Evolutionary conservation across 2,797 vertebrate genomes (phyloP).

Genomic region (Neosilurus mollespiculum): DNA sequence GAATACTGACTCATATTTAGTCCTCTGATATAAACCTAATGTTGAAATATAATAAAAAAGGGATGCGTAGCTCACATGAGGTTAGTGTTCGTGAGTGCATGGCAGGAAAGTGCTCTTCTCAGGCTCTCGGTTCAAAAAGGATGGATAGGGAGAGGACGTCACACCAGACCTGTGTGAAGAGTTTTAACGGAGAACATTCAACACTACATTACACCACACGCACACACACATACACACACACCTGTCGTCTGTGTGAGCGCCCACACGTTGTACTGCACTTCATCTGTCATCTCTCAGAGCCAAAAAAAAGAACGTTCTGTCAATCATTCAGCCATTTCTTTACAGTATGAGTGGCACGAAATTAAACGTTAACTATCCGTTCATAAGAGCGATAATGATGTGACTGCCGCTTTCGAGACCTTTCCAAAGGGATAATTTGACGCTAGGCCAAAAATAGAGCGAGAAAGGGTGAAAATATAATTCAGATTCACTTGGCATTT

Average conservation of each 20-base stretch:
- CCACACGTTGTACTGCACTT: constrained; percentile 22
- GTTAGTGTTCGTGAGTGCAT: not conserved
- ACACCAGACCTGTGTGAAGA: constrained; percentile 37
- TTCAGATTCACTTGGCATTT: constrained; percentile 29
- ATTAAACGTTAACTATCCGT: not conserved
- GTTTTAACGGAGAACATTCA: constrained; percentile 27
- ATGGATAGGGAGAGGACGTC: constrained; percentile 37
- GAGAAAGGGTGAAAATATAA: not conserved
- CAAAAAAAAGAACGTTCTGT: not conserved
- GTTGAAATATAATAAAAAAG: not conserved
- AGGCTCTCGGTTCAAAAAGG: constrained; percentile 3
- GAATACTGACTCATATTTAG: too few species aligned
- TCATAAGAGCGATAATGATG: not conserved
- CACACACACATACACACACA: not conserved
- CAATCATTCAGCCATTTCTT: constrained; percentile 12
- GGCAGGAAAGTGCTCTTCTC: not conserved
- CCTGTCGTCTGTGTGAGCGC: constrained; percentile 3
- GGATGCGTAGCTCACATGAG: not conserved
- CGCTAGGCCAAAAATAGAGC: constrained; percentile 12
- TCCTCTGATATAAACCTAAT: not conserved
- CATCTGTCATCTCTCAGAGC: constrained; percentile 21
- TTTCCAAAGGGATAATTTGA: not conserved
- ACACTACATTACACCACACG: constrained; percentile 7
- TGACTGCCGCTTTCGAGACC: not conserved
- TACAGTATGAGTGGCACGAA: not conserved